These are phyloP conservation scores for Papilio helenus DNA, from an alignment of 1,140 invertebrate genomes.

Conservation along the genomic window DNA sequence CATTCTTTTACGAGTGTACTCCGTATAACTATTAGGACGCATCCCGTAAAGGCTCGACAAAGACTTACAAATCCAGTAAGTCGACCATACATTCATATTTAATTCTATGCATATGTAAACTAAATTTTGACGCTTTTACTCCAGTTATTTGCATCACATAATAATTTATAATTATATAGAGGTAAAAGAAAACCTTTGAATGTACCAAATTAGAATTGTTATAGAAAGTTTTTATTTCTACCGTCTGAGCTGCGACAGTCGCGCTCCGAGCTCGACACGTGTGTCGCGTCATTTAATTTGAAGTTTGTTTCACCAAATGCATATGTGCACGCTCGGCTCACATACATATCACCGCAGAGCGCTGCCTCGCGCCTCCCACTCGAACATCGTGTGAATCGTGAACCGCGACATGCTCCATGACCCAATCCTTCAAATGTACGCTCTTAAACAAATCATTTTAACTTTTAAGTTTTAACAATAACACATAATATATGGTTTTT, in stretches of 20 bases:
- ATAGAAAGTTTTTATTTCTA: conserved; percentile 74
- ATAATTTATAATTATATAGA: conserved; percentile 59
- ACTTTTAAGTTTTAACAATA: conserved; percentile 78
- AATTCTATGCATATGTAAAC: conserved; percentile 38
- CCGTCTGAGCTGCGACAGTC: conserved; percentile 62
- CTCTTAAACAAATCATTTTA: conserved; percentile 65
- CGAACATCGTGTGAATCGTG: not conserved
- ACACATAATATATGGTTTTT: conserved; percentile 76
- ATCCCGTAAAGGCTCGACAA: too few relatives aligned
- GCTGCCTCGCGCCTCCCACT: not conserved
- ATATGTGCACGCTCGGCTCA: conserved; percentile 33
- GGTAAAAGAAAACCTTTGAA: conserved; percentile 55
- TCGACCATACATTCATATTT: not conserved
- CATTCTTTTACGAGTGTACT: too few relatives aligned
- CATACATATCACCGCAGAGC: conserved; percentile 44
- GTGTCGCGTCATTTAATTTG: conserved; percentile 45
- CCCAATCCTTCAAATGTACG: conserved; percentile 45
- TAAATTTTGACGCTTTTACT: conserved; percentile 62
- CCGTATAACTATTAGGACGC: too few relatives aligned
- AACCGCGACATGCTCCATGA: not conserved
- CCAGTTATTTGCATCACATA: conserved; percentile 64
- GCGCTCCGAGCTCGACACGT: conserved; percentile 57
- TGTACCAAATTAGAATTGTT: conserved; percentile 64
- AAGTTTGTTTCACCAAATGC: conserved; percentile 32
- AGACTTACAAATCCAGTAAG: too few relatives aligned